These are phyloP conservation scores for Tribolium freemani DNA, from an alignment of 2,888 invertebrate genomes.

Conservation along the genomic window DNA sequence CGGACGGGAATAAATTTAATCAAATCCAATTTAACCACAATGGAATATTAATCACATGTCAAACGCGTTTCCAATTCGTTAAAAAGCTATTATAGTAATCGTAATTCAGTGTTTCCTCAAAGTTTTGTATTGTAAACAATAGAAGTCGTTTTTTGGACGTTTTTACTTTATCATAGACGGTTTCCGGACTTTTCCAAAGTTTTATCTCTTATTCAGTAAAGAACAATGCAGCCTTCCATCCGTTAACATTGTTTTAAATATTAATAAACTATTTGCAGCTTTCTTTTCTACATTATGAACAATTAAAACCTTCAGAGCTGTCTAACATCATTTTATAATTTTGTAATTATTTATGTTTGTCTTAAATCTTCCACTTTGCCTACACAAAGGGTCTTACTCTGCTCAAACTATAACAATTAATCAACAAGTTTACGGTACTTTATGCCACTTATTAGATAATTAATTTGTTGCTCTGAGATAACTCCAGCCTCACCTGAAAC, in stretches of 20 bases:
- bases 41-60: slow-evolving; percentile 23
- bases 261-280: background rate
- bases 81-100: background rate
- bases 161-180: background rate
- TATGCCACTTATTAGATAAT: slow-evolving; percentile 15
- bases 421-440: slow-evolving; percentile 12
- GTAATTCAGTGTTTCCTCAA: background rate
- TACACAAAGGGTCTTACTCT: background rate
- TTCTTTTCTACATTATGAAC: background rate
- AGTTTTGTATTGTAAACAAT: slow-evolving; percentile 2
- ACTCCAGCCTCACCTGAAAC: background rate
- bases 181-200: background rate
- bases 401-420: slow-evolving; percentile 17
- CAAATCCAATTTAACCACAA: slow-evolving; percentile 17
- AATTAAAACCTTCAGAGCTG: background rate
- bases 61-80: slow-evolving; percentile 12
- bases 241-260: background rate
- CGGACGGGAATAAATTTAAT: slow-evolving; percentile 14
- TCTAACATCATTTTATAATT: background rate
- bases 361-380: background rate
- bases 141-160: background rate
- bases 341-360: background rate
- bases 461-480: slow-evolving; percentile 3
- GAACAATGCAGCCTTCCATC: slow-evolving; percentile 6
- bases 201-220: background rate